Conservation (phyloP, 2,113 vertebrate genomes). For the Crotophaga sulcirostris region DNA sequence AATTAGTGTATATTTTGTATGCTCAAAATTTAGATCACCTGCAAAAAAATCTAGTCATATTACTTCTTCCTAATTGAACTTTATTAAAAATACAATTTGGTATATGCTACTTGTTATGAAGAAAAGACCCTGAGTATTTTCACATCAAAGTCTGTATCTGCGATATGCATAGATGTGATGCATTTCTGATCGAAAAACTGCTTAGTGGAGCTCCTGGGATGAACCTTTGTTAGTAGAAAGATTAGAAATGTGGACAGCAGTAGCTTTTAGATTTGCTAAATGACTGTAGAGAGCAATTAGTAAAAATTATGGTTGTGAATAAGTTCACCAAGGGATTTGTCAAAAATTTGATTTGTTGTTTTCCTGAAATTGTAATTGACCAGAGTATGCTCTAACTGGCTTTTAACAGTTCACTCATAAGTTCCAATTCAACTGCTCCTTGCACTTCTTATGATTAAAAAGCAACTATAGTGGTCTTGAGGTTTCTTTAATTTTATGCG, state of each 20-base stretch:
- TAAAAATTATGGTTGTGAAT: not conserved
- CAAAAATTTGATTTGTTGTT: not conserved
- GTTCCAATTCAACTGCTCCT: not conserved
- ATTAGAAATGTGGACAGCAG: not conserved
- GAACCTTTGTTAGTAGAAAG: not conserved
- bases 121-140: not conserved
- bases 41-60: not conserved
- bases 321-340: not conserved
- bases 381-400: not conserved
- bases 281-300: not conserved
- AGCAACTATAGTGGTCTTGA: not conserved
- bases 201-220: not conserved
- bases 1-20: not conserved
- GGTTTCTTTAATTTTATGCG: not conserved
- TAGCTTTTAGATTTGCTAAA: not conserved
- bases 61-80: not conserved
- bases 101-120: not conserved
- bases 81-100: not conserved
- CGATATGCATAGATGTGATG: fast-evolving
- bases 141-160: not conserved
- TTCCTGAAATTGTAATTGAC: not conserved
- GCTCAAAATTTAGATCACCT: not conserved
- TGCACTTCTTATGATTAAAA: not conserved
- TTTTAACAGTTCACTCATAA: not conserved
- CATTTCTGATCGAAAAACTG: not conserved